Conservation (phyloP, 2,113 vertebrate species). For the Cygnus atratus region DNA sequence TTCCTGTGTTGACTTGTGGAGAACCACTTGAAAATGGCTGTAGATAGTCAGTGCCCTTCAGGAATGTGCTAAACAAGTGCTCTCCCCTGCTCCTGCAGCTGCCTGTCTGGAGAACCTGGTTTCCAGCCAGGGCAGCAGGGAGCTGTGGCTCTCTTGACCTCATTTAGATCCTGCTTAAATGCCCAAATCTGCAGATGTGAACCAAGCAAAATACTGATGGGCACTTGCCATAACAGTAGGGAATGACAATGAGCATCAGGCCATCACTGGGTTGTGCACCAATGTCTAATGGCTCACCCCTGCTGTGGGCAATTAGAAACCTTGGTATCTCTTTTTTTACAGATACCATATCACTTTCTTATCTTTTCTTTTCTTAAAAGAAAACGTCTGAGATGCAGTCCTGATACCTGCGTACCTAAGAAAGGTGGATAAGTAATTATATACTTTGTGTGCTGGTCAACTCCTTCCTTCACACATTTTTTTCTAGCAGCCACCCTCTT, state of each 20-base stretch:
- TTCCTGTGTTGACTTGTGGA: conserved; percentile 42
- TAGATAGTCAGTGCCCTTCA: conserved; percentile 34
- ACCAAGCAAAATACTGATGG: neutral
- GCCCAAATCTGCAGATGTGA: neutral
- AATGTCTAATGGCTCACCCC: neutral
- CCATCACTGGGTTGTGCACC: neutral
- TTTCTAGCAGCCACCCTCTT: neutral
- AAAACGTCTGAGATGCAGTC: neutral
- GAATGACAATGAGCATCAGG: neutral
- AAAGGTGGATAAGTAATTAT: neutral
- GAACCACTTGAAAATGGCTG: conserved; percentile 48
- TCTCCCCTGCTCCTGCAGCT: neutral
- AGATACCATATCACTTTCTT: neutral
- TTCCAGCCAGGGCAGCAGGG: conserved; percentile 1
- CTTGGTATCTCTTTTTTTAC: neutral
- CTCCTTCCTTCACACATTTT: neutral
- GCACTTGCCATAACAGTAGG: neutral
- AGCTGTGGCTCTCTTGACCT: conserved; percentile 13
- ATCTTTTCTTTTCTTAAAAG: neutral
- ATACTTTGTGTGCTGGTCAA: neutral
- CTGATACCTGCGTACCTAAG: neutral
- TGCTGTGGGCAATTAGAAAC: neutral
- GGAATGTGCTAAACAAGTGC: conserved; percentile 61
- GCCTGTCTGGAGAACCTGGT: conserved; percentile 35
- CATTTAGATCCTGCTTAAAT: neutral